A percentile compares a stretch with the other conserved stretches of the same genome.
Conservation (phyloP, 1,140 invertebrate genomes). For the Vanessa atalanta region DNA sequence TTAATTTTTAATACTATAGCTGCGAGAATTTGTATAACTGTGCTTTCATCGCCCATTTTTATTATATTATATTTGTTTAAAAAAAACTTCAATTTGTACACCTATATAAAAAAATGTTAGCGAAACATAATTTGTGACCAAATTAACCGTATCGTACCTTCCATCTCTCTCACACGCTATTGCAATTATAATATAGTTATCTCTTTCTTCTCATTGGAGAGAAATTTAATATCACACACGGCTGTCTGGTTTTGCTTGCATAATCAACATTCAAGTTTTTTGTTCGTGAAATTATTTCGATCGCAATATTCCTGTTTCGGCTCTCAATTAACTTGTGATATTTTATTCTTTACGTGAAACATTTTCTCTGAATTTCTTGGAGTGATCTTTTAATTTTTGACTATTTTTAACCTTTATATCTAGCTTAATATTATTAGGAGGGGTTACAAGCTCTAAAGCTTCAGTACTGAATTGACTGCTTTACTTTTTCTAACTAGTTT, state of each 20-base stretch:
- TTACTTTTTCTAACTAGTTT: too few species aligned
- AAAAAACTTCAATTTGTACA: neutral
- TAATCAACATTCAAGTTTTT: neutral
- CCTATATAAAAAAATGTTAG: neutral
- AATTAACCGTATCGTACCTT: neutral
- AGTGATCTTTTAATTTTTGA: too few species aligned
- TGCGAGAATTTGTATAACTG: too few species aligned
- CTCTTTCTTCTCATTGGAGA: neutral
- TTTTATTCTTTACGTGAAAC: too few species aligned
- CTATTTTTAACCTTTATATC: too few species aligned
- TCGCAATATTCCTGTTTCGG: neutral
- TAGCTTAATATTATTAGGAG: too few species aligned
- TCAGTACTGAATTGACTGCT: too few species aligned
- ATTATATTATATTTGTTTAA: too few species aligned
- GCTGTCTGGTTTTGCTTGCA: neutral
- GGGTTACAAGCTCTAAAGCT: too few species aligned
- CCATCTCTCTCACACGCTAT: neutral
- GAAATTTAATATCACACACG: constrained; percentile 2
- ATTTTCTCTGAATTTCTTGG: neutral
- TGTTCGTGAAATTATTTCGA: neutral
- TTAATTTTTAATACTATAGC: too few species aligned
- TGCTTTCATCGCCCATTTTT: too few species aligned
- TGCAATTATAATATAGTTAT: neutral
- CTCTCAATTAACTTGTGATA: neutral
- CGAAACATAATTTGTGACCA: neutral